Evolutionary conservation across 2,113 vertebrate species (phyloP), one percentile per base, ranked within the genome.

Genomic region (Entosphenus tridentatus): DNA sequence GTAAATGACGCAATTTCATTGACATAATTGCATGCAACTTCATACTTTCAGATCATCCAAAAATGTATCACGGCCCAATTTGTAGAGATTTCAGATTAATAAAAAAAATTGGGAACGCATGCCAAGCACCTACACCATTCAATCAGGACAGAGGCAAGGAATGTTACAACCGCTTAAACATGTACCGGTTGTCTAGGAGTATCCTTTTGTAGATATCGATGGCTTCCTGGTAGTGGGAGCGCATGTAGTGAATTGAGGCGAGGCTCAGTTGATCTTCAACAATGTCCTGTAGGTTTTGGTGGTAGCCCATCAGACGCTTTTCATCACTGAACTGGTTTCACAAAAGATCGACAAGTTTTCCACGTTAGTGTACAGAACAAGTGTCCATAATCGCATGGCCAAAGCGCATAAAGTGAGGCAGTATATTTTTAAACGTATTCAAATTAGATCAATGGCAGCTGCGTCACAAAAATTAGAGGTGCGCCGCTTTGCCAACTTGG

Each of bases 231-330:
- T 98, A 95, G 76, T 98, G 92, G 13, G 89, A 90, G 11, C 93
- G 82, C 93, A 98, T 95, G 73, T 95, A 98, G 74, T 98, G 93
- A 72, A 98, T 95, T 18, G 93, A 98, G 11, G 92, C 93, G 76
- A 98, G 78, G 75, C 93, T 98, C 57, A 98, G 86, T 70, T 98
- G 93, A 77, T 98, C 92, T 76, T 98, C 92, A 1, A 87, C 95
- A 72, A 96, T 80, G 57, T 98, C 90, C 77, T 95, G 86, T 74
- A 98, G 80, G 76, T 96, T 92, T 74, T 98, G 88, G 75, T 98
- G 93, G 77, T 87, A 96, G 71, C 80, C 83, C 92, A 98, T 96
- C 74, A 98, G 76, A 75, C 80, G 91, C 81, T 91, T 89, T 76
- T 98, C 92, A 78, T 96, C 87, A 3, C 81, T 85, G 75, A 98